Evolutionary conservation across 1,140 invertebrate genomes (phyloP).

Genomic region (Lanistes nyassanus): DNA sequence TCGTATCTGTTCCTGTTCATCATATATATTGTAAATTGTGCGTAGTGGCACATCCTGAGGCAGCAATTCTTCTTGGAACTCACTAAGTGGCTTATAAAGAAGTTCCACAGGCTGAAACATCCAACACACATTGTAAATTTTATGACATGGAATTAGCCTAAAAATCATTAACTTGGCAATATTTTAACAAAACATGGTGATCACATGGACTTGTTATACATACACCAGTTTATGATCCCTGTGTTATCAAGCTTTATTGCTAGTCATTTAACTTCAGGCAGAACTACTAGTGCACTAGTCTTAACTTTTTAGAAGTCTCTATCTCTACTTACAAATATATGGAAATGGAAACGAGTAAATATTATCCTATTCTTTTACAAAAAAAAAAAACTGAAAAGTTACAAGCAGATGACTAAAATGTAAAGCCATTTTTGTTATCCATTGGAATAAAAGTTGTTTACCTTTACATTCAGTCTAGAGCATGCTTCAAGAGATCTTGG

Average conservation of each 20-base stretch:
- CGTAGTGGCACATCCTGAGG: constrained; percentile 58
- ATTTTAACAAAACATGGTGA: background rate
- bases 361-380: no score
- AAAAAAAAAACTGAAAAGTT: no score
- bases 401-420: background rate
- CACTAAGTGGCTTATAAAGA: constrained; percentile 62
- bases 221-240: no score
- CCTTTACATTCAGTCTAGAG: constrained; percentile 68
- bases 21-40: constrained; percentile 63
- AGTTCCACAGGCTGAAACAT: constrained; percentile 59
- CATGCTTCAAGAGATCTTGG: constrained; percentile 71
- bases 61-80: constrained; percentile 63
- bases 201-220: background rate
- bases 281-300: no score
- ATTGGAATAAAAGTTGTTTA: constrained; percentile 37
- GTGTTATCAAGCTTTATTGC: no score
- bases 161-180: background rate
- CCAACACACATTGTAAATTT: background rate
- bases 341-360: no score
- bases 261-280: no score
- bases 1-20: constrained; percentile 60
- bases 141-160: background rate
- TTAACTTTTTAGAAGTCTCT: no score
- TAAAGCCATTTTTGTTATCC: background rate
- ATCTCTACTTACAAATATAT: no score